These are phyloP conservation scores for Neoitamus cyanurus DNA, from an alignment of 2,888 invertebrate genomes.

Conservation along the genomic window DNA sequence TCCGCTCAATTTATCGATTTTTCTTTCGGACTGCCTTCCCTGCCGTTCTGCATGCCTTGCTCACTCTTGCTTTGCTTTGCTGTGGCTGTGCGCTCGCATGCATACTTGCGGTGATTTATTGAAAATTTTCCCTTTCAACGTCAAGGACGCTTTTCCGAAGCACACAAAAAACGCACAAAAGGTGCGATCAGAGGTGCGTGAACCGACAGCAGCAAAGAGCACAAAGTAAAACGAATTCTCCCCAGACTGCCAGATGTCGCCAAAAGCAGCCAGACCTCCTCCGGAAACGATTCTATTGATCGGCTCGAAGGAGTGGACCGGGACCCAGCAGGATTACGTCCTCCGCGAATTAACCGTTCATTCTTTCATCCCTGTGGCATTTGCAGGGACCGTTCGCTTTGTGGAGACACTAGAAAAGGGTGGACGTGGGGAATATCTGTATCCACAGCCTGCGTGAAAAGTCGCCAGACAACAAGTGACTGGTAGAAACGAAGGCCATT, in stretches of 20 bases:
- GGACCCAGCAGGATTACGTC: not conserved
- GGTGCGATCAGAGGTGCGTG: not conserved
- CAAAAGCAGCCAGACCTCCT: not conserved
- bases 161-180: not conserved
- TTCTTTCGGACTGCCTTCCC: not conserved
- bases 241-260: slow-evolving; percentile 26
- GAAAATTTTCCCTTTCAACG: slow-evolving; percentile 49
- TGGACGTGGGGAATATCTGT: not conserved
- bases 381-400: not conserved
- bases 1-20: slow-evolving; percentile 42
- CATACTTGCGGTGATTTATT: slow-evolving; percentile 28
- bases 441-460: not conserved
- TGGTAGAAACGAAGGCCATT: not conserved
- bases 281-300: slow-evolving; percentile 29
- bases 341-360: not conserved
- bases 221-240: not conserved
- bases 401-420: not conserved
- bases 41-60: not conserved
- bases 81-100: slow-evolving; percentile 15
- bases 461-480: slow-evolving; percentile 16
- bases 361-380: not conserved
- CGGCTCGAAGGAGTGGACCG: not conserved
- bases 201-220: not conserved
- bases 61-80: not conserved
- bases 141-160: slow-evolving; percentile 42